Percentiles rank a stretch among this genome's conserved stretches.
Evolutionary conservation across 2,113 vertebrate species (phyloP).

Genomic region (Brachypodius melanocephalos): DNA sequence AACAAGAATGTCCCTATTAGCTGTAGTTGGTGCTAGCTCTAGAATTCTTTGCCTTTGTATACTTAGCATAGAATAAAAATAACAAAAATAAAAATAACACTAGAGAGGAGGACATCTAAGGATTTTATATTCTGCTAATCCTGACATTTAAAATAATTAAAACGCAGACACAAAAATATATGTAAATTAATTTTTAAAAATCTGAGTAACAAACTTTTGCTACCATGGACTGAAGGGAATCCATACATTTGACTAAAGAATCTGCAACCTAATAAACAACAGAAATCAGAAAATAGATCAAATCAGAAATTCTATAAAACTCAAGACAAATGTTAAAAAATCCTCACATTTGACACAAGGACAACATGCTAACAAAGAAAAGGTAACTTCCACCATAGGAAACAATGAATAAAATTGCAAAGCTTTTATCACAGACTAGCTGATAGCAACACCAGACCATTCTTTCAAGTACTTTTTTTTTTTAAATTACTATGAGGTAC

Average conservation of each 20-base stretch:
- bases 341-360: background rate
- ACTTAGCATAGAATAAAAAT: background rate
- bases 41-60: background rate
- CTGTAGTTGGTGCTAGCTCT: background rate
- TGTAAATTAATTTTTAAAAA: background rate
- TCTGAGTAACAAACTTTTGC: background rate
- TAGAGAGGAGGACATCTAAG: background rate
- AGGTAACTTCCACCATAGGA: background rate
- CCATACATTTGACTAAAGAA: background rate
- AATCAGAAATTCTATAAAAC: background rate
- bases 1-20: background rate
- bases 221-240: background rate
- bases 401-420: background rate
- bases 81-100: background rate
- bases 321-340: background rate
- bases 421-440: background rate
- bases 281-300: background rate
- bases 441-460: background rate
- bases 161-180: fast-evolving
- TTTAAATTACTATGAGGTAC: background rate
- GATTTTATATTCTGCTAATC: background rate
- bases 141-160: background rate
- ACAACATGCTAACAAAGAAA: background rate
- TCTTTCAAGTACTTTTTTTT: background rate
- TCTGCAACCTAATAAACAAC: background rate